A percentile compares a stretch with the other conserved stretches of the same genome.
These are phyloP conservation scores for Tetramorium simillimum DNA, from an alignment of 1,140 invertebrate species.

Conservation along the genomic window DNA sequence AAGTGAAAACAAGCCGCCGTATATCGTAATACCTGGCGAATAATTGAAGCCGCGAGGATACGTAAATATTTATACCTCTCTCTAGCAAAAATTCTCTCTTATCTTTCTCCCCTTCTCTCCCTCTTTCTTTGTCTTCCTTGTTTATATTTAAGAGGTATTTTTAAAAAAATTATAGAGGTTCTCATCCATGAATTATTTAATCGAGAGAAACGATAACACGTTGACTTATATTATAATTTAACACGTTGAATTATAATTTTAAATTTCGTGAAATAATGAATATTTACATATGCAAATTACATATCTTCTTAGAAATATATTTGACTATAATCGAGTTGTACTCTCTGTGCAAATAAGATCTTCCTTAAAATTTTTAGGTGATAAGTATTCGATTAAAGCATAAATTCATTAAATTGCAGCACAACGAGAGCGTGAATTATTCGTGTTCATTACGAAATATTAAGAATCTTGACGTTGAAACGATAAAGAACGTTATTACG, in stretches of 20 bases:
- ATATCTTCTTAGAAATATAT: background rate
- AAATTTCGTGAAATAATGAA: background rate
- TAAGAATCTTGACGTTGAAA: slow-evolving; percentile 2
- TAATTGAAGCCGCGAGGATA: background rate
- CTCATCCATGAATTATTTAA: background rate
- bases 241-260: background rate
- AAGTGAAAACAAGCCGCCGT: background rate
- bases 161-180: background rate
- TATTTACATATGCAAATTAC: background rate
- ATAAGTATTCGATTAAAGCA: background rate
- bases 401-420: slow-evolving; percentile 1
- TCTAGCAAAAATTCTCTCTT: background rate
- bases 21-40: background rate
- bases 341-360: background rate
- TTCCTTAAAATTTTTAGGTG: background rate
- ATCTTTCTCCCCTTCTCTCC: background rate
- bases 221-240: background rate
- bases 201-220: background rate
- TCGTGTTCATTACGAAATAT: background rate
- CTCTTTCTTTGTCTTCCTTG: background rate
- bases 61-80: background rate
- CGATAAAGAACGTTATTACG: slow-evolving; percentile 20
- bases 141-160: background rate
- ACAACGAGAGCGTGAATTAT: slow-evolving; percentile 16
- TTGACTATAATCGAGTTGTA: background rate